Evolutionary conservation across 2,888 invertebrate species (phyloP).

Genomic region (Cantharis nigra): DNA sequence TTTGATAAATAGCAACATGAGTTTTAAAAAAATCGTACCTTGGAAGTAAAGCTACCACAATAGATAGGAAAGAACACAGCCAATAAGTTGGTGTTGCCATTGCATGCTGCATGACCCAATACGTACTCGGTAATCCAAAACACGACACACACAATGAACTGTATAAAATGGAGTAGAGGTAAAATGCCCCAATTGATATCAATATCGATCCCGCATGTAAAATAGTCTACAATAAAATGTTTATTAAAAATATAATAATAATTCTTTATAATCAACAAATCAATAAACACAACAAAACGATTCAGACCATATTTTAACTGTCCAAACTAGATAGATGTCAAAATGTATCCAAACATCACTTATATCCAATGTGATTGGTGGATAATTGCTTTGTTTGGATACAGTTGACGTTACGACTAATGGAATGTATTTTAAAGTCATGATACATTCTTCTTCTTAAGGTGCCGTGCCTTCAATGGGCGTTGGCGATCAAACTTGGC

Average conservation of each 20-base stretch:
- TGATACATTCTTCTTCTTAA: no score
- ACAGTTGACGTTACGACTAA: no score
- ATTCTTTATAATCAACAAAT: background rate
- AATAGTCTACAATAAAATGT: conserved; percentile 70
- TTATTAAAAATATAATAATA: background rate
- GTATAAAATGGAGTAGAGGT: conserved; percentile 82
- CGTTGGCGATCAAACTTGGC: no score
- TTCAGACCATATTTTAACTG: no score
- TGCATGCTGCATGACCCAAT: conserved; percentile 82
- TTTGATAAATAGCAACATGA: background rate
- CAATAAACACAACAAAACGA: no score
- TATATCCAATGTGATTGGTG: no score
- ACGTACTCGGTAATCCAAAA: conserved; percentile 84
- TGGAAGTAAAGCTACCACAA: conserved; percentile 79
- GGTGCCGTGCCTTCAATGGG: no score
- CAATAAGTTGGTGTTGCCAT: conserved; percentile 78
- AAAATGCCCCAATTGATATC: conserved; percentile 80
- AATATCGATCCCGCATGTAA: conserved; percentile 79
- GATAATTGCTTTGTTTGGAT: no score
- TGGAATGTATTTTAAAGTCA: no score
- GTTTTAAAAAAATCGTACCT: conserved; percentile 62
- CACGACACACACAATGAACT: conserved; percentile 81
- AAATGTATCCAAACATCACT: no score
- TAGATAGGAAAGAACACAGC: conserved; percentile 76
- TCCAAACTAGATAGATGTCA: no score